These are phyloP conservation scores for Yponomeuta evonymella DNA, from an alignment of 2,888 invertebrate species.

Conservation along the genomic window DNA sequence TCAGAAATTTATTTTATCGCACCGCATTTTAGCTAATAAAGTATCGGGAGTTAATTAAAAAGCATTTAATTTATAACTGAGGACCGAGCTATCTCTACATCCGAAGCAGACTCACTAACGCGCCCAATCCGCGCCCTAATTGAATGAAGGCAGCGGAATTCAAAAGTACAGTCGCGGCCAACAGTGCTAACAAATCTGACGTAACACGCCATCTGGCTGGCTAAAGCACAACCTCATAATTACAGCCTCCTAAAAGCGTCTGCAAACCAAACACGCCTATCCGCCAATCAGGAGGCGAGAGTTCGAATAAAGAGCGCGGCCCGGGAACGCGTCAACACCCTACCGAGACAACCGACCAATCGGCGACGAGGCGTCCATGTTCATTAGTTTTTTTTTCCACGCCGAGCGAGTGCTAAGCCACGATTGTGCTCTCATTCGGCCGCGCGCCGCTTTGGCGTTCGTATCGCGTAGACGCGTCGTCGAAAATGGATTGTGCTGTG, in stretches of 20 bases:
- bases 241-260: constrained; percentile 67
- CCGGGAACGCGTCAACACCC: constrained; percentile 45
- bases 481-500: constrained; percentile 70
- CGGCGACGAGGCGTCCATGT: constrained; percentile 52
- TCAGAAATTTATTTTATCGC: constrained; percentile 50
- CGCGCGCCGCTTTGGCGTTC: constrained; percentile 71
- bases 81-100: constrained; percentile 45
- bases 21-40: constrained; percentile 71
- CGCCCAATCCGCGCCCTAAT: constrained; percentile 62
- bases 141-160: constrained; percentile 63
- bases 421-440: constrained; percentile 60
- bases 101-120: constrained; percentile 38
- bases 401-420: constrained; percentile 43
- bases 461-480: constrained; percentile 65
- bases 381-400: constrained; percentile 47
- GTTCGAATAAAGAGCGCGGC: constrained; percentile 53
- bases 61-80: constrained; percentile 43
- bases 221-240: constrained; percentile 55
- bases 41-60: constrained; percentile 73
- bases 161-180: constrained; percentile 43
- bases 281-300: constrained; percentile 46
- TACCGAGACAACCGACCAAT: constrained; percentile 48
- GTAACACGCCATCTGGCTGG: constrained; percentile 57
- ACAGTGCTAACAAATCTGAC: constrained; percentile 41
- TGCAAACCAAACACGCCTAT: constrained; percentile 49